A percentile compares a stretch with the other conserved stretches of the same genome.
phyloP scores from a whole-genome alignment of 2,797 vertebrate species.

The Typhlichthys eigenmanni region DNA sequence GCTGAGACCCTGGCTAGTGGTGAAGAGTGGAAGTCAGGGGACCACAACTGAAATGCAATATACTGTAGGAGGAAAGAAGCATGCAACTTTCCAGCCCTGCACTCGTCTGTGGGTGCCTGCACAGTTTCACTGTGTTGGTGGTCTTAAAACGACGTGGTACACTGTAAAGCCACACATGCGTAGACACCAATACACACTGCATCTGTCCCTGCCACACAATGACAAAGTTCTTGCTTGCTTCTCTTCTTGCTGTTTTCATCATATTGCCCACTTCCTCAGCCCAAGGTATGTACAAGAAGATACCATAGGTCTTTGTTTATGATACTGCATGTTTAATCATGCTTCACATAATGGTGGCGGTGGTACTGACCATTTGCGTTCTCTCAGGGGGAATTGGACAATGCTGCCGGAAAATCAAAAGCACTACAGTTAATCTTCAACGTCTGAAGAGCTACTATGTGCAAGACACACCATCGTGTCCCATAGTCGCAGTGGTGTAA shows the following conservation, averaged over 20 bases:
- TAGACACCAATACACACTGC: slow-evolving; percentile 1
- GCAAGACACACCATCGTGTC: slow-evolving; percentile 36
- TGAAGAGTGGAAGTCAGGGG: slow-evolving; percentile 17
- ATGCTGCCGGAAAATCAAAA: slow-evolving; percentile 42
- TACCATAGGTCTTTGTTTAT: neutral
- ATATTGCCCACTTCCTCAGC: slow-evolving; percentile 30
- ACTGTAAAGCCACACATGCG: neutral
- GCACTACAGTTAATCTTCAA: slow-evolving; percentile 7
- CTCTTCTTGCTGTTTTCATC: slow-evolving; percentile 20
- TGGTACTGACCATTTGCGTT: neutral
- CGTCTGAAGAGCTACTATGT: slow-evolving; percentile 38
- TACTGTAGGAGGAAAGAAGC: slow-evolving; percentile 41
- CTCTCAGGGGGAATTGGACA: slow-evolving; percentile 39
- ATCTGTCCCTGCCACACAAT: slow-evolving; percentile 33
- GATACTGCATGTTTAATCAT: neutral
- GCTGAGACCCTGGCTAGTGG: slow-evolving; percentile 34
- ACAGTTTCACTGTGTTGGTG: neutral
- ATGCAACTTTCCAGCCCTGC: slow-evolving; percentile 49
- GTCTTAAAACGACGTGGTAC: slow-evolving; percentile 26
- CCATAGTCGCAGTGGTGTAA: slow-evolving; percentile 62
- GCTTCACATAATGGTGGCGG: neutral
- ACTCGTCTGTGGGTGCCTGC: slow-evolving; percentile 39
- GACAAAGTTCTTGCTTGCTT: slow-evolving; percentile 34
- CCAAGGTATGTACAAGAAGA: slow-evolving; percentile 47
- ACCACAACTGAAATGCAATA: neutral